A percentile compares a stretch with the other conserved stretches of the same genome.
Conservation (phyloP, 2,888 invertebrate species). For the Sinotaia quadrata region DNA sequence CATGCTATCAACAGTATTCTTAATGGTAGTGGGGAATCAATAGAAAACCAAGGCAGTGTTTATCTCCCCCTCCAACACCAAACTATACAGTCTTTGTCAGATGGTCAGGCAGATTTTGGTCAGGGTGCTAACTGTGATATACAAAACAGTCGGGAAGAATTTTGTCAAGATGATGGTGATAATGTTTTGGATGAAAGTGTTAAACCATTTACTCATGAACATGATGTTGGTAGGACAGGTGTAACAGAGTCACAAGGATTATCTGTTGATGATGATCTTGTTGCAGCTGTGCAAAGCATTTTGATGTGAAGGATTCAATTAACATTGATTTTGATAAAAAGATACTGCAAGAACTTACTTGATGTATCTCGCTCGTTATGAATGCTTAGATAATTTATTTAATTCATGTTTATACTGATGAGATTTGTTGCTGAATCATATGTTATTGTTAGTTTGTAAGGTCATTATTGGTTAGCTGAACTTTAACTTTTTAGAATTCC, state of each 20-base stretch:
- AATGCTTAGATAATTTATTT: too few relatives aligned
- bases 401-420: too few relatives aligned
- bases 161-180: slow-evolving; percentile 25
- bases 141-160: slow-evolving; percentile 13
- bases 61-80: too few relatives aligned
- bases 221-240: too few relatives aligned
- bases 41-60: background rate
- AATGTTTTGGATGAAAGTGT: slow-evolving; percentile 69
- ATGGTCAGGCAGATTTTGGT: background rate
- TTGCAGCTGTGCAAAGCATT: slow-evolving; percentile 76
- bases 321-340: background rate
- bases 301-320: slow-evolving; percentile 69
- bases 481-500: too few relatives aligned
- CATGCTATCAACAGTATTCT: slow-evolving; percentile 86
- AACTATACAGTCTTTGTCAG: too few relatives aligned
- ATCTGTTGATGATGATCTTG: slow-evolving; percentile 73
- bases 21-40: slow-evolving; percentile 72
- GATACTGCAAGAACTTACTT: background rate
- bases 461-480: too few relatives aligned
- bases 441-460: too few relatives aligned
- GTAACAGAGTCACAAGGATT: too few relatives aligned
- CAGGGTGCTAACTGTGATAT: background rate
- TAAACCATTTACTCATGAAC: too few relatives aligned
- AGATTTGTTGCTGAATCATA: too few relatives aligned
- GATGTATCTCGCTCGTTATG: too few relatives aligned